Conservation (phyloP, 2,797 vertebrate species). For the Thamnophis elegans region DNA sequence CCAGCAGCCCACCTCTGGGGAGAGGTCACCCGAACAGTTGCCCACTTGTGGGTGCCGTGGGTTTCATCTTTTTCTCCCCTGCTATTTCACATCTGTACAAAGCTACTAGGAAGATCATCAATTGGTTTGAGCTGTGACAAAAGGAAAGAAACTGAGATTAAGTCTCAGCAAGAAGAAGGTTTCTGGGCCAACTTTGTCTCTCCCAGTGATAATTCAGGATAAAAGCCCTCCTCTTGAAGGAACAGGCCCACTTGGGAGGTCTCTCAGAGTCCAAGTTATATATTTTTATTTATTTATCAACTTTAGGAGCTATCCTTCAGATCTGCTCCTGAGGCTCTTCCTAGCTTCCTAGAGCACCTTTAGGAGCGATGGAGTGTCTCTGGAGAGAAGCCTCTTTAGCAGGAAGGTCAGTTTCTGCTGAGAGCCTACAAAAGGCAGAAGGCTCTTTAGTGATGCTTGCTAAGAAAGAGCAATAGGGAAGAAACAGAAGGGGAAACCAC, state of each 20-base stretch:
- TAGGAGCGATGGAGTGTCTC: background rate
- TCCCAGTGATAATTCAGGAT: background rate
- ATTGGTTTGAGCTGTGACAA: background rate
- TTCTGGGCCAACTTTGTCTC: background rate
- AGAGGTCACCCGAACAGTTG: background rate
- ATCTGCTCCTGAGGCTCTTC: background rate
- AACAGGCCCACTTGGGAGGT: background rate
- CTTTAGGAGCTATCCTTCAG: background rate
- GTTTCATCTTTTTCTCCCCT: background rate
- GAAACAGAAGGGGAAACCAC: background rate
- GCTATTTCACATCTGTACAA: background rate
- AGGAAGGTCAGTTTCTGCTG: background rate
- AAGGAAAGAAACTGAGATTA: background rate
- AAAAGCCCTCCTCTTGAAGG: background rate
- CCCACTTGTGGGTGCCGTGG: background rate
- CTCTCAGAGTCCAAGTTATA: background rate
- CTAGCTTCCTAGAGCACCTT: background rate
- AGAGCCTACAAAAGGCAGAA: background rate
- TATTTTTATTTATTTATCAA: background rate
- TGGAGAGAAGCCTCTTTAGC: background rate
- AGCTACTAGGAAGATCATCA: background rate
- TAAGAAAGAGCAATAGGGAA: constrained; percentile 12
- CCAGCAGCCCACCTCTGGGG: background rate
- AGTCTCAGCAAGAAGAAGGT: background rate
- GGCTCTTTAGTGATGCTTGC: background rate